Percentiles rank a stretch among this genome's conserved stretches.
phyloP scores from a whole-genome alignment of 2,797 vertebrate species.

The Dallia pectoralis region DNA sequence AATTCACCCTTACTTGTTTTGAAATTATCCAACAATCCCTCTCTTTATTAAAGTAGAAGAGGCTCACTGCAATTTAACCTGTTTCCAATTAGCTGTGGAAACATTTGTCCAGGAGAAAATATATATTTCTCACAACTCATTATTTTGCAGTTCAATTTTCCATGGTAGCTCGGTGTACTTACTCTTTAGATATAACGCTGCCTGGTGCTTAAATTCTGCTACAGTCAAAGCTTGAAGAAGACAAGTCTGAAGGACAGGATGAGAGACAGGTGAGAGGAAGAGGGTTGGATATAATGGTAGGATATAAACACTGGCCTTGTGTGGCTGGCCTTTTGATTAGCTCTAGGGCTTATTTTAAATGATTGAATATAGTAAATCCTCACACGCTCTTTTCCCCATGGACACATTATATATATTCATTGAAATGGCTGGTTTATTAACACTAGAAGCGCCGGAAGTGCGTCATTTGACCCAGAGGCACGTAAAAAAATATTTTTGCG shows the following conservation, averaged over 20 bases:
- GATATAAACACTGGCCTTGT: constrained; percentile 24
- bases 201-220: constrained; percentile 80
- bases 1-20: constrained; percentile 35
- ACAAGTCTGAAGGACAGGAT: constrained; percentile 46
- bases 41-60: constrained; percentile 49
- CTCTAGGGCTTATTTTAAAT: constrained; percentile 18
- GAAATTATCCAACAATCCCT: constrained; percentile 27
- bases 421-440: neutral
- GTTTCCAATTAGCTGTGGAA: constrained; percentile 82
- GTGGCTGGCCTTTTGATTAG: constrained; percentile 40
- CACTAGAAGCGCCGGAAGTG: neutral
- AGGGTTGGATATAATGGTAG: too few relatives aligned
- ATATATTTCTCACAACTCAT: constrained; percentile 78
- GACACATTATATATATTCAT: neutral
- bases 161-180: constrained; percentile 69
- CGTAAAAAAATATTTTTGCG: too few relatives aligned
- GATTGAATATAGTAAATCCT: neutral
- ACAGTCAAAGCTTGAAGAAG: constrained; percentile 44
- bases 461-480: too few relatives aligned
- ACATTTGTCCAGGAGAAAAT: constrained; percentile 42
- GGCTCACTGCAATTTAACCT: constrained; percentile 77
- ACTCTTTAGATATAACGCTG: constrained; percentile 75
- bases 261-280: constrained; percentile 5
- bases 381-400: neutral
- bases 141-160: constrained; percentile 81